A percentile compares a stretch with the other conserved stretches of the same genome.
These are phyloP conservation scores for Cantharis nigra DNA, from an alignment of 2,888 invertebrate species.

Conservation along the genomic window DNA sequence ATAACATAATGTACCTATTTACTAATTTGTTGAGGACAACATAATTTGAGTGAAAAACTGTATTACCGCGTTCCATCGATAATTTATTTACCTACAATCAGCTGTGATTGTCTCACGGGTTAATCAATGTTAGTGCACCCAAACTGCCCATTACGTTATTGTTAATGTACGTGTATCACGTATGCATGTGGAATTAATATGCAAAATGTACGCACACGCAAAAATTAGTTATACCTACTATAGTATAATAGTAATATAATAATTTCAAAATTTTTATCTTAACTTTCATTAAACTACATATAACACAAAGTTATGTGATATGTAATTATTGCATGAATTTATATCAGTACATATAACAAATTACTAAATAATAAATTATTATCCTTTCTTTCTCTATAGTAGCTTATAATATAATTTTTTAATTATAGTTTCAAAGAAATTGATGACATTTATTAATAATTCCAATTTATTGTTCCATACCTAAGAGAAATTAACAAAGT, in stretches of 20 bases:
- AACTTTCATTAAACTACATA: background rate
- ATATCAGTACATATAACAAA: background rate
- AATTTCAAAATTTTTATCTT: conserved; percentile 11
- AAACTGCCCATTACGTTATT: conserved; percentile 33
- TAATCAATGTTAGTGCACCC: conserved; percentile 36
- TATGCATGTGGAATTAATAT: conserved; percentile 29
- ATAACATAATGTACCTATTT: background rate
- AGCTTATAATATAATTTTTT: background rate
- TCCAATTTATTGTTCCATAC: background rate
- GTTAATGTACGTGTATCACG: conserved; percentile 36
- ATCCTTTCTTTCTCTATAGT: background rate
- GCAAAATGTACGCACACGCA: conserved; percentile 17
- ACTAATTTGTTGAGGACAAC: background rate
- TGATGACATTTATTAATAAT: background rate
- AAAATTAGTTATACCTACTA: conserved; percentile 10
- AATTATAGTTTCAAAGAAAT: background rate
- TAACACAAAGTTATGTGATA: background rate
- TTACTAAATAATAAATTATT: background rate
- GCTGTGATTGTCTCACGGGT: conserved; percentile 31
- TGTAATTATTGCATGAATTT: background rate
- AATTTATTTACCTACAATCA: conserved; percentile 27
- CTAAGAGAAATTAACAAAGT: background rate
- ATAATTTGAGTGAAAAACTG: background rate
- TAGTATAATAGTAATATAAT: conserved; percentile 4
- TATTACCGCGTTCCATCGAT: background rate